Evolutionary conservation across 2,113 vertebrate genomes (phyloP).

Genomic region (Anarhynchus alexandrinus): DNA sequence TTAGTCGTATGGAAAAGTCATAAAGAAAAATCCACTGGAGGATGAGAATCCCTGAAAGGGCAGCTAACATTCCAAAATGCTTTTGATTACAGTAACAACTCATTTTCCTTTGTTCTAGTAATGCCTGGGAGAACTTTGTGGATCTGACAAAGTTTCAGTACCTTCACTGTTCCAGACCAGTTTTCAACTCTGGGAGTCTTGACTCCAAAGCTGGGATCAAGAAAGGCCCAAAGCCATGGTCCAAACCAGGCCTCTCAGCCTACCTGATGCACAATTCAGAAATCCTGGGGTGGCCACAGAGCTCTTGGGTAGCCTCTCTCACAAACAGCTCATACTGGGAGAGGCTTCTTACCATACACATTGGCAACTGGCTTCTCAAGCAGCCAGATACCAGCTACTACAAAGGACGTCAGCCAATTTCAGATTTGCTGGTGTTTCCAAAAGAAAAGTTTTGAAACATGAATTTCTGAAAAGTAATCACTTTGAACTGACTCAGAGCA

Average conservation of each 20-base stretch:
- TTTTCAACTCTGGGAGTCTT: not conserved
- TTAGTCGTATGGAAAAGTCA: not conserved
- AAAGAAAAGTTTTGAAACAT: not conserved
- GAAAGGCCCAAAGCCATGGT: not conserved
- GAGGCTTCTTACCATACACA: not conserved
- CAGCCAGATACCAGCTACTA: not conserved
- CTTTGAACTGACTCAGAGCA: not conserved
- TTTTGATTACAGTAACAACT: not conserved
- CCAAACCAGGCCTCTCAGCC: not conserved
- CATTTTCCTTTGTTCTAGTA: not conserved
- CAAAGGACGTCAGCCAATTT: not conserved
- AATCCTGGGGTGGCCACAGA: not conserved
- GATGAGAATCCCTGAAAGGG: not conserved
- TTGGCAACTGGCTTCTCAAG: not conserved
- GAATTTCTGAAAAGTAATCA: not conserved
- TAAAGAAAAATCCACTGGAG: not conserved
- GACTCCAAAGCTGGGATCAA: not conserved
- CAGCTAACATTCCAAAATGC: not conserved
- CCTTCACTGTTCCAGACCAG: not conserved
- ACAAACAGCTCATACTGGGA: not conserved
- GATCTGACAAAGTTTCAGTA: not conserved
- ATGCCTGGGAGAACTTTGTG: not conserved
- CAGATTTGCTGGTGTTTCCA: not conserved
- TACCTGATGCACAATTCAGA: not conserved
- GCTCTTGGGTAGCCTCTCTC: not conserved